Evolutionary conservation across 2,113 vertebrate species (phyloP).

Genomic region (Aptenodytes forsteri): DNA sequence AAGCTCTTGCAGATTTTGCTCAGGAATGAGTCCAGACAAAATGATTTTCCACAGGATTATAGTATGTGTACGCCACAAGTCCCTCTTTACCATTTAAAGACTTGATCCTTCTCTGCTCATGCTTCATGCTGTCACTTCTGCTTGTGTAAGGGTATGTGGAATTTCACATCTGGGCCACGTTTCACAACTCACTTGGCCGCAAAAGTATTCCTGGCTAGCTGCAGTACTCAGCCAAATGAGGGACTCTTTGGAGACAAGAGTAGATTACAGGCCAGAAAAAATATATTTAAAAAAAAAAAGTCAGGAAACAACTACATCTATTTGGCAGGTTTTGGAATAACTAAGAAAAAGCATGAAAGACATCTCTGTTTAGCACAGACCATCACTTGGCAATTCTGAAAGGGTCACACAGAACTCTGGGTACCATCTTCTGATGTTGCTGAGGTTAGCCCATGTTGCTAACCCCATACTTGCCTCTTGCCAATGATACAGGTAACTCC

Average conservation of each 20-base stretch:
- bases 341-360: neutral
- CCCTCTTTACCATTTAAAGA: neutral
- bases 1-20: neutral
- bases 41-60: neutral
- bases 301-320: neutral
- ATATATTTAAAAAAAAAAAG: neutral
- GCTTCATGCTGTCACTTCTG: neutral
- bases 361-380: neutral
- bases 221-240: neutral
- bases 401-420: neutral
- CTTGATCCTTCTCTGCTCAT: neutral
- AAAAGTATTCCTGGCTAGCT: neutral
- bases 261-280: neutral
- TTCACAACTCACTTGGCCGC: neutral
- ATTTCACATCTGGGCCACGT: neutral
- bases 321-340: neutral
- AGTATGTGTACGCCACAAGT: accelerated
- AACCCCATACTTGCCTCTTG: too few relatives aligned
- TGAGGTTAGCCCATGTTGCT: neutral
- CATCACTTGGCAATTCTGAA: neutral
- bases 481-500: neutral
- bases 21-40: neutral
- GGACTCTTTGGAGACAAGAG: neutral
- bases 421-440: accelerated
- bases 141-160: neutral